Evolutionary conservation across 2,113 vertebrate genomes (phyloP), one percentile per base, ranked within the genome.

Genomic region (Perca fluviatilis): DNA sequence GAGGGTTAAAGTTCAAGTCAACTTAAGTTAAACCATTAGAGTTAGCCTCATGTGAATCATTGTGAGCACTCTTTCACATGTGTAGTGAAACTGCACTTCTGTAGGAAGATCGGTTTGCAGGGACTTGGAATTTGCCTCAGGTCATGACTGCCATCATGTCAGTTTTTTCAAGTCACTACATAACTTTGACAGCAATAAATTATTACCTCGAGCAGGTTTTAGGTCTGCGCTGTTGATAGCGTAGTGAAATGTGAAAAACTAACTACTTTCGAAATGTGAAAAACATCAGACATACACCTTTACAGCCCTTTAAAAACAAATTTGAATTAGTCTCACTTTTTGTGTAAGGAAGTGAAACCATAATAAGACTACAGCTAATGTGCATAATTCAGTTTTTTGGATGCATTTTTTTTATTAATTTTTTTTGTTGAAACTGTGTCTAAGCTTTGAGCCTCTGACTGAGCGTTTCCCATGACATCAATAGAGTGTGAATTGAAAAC

Each of bases 31-130:
- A 23, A n/a, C 46, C 40, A 58, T 62, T 70, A 76, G 65, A 60
- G 43, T 19, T 50, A 53, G 14, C n/a, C 9, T 21, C 1, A 10
- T 47, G 62, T 75, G 47, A 86, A 74, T 79, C 23, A 79, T 76
- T 74, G 6, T 72, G 6, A 65, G 16, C 12, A 1, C 64, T 64
- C 33, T 21, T 10, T 49, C 61, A 79, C 14, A 4, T n/a, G 11
- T 23, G 9, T 2, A 60, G 0, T 27, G n/a, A 56, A 65, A 57
- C 36, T 46, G 60, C 23, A 18, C 27, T 27, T 30, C 6, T 62
- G 3, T n/a, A 25, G 66, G 30, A 66, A 72, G 47, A 62, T 36
- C 19, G 9, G 5, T 25, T 43, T 18, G 7, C 62, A 54, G 40
- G 43, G 49, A 54, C 47, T 23, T 27, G 30, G 30, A 30, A 56